Evolutionary conservation across 2,888 invertebrate species (phyloP), one percentile per base, ranked within the genome.

Genomic region (Deilephila elpenor): DNA sequence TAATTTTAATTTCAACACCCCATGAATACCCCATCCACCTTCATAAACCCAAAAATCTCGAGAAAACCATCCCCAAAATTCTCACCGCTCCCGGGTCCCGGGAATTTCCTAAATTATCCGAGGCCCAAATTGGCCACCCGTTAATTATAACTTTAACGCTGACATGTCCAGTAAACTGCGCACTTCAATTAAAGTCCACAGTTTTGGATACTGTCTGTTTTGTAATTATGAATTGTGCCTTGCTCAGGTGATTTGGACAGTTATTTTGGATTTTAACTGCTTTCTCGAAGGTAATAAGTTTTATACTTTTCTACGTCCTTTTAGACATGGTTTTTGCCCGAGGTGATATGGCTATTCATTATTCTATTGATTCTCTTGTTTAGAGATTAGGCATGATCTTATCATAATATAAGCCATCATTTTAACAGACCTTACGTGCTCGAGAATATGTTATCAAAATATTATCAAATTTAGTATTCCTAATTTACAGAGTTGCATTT

Each of bases 61-160:
- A 44, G 44, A 44, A 44, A 44, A 44, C 44, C 44, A 14, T 44
- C 44, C 14, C 44, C 44, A 19, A n/a, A 56, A 56, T n/a, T 32
- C 19, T 56, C 56, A 19, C 44, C 44, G 44, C 44, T 19, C 25
- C 56, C 56, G 56, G 56, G 67, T 44, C 25, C 44, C 17, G 62
- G 62, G 20, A 6, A 51, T 44, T 67, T 20, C 71, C 71, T 60
- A 71, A 88, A 91, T 91, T 88, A 90, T 89, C 87, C 85, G 81
- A 81, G 80, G 79, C 80, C 81, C 78, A 84, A 89, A 89, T 87
- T 88, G 89, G 86, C 87, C 85, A 84, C 80, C 82, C 88, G 86
- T 91, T 92, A 92, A 93, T 93, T 92, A 91, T 92, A 92, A 92
- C 90, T 92, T 92, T 85, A 80, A 77, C 80, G 82, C 82, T 84